Percentiles rank a stretch among this genome's conserved stretches.
phyloP scores from a whole-genome alignment of 2,113 vertebrate species.

The Erinaceus europaeus region DNA sequence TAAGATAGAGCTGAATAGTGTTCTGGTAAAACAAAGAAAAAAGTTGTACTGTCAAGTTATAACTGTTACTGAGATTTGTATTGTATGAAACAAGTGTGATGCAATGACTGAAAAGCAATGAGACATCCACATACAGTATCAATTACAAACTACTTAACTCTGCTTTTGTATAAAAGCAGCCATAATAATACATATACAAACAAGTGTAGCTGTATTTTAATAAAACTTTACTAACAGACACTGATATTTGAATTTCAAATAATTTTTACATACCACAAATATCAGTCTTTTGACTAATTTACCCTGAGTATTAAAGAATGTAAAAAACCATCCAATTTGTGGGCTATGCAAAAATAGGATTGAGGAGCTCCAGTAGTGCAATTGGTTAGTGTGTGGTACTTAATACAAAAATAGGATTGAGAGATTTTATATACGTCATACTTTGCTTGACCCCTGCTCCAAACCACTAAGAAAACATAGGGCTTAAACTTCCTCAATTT shows the following conservation, averaged over 20 bases:
- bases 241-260: not conserved
- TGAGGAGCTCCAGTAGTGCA: no score
- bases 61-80: not conserved
- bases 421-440: no score
- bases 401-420: not conserved
- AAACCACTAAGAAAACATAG: not conserved
- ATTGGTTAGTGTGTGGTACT: no score
- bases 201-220: not conserved
- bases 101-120: not conserved
- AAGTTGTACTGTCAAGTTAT: not conserved
- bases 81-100: not conserved
- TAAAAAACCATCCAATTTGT: not conserved
- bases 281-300: not conserved
- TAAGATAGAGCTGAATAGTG: no score
- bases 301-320: not conserved
- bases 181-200: not conserved
- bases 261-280: not conserved
- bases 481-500: not conserved
- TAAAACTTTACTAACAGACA: constrained; percentile 22
- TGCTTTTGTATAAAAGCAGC: not conserved
- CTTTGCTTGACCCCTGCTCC: not conserved
- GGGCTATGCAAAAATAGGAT: not conserved
- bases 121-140: not conserved
- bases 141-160: not conserved
- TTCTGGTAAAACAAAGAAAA: no score